Conservation (phyloP, 2,888 invertebrate species). For the Cataglyphis cursor region DNA sequence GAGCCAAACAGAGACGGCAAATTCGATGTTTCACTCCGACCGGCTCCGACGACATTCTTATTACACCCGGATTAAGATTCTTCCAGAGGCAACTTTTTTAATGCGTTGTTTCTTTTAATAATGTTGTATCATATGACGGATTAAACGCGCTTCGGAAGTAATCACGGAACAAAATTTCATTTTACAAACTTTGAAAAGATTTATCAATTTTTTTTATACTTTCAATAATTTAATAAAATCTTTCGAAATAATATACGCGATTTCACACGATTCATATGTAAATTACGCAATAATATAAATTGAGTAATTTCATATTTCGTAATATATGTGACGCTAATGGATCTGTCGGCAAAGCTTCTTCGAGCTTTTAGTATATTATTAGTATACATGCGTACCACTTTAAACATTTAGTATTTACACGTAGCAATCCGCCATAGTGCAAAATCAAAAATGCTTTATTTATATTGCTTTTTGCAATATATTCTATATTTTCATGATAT, state of each 20-base stretch:
- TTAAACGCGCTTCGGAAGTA: background rate
- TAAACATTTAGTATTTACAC: conserved; percentile 22
- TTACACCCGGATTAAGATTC: conserved; percentile 30
- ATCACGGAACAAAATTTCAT: background rate
- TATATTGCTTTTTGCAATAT: too few species aligned
- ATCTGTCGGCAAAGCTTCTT: background rate
- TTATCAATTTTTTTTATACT: background rate
- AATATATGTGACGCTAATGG: background rate
- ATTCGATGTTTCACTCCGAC: conserved; percentile 47
- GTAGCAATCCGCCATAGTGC: background rate
- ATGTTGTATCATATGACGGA: background rate
- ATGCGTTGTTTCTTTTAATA: conserved; percentile 1
- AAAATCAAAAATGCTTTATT: conserved; percentile 1
- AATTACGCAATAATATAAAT: background rate
- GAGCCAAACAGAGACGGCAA: conserved; percentile 35
- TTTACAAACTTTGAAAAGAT: background rate
- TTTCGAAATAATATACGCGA: background rate
- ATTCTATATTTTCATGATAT: conserved; percentile 4
- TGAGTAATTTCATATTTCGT: background rate
- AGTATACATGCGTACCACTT: background rate
- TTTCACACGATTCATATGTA: background rate
- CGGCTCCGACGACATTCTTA: conserved; percentile 28
- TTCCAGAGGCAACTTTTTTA: conserved; percentile 18
- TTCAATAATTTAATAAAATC: conserved; percentile 19
- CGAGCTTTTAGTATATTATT: background rate